A percentile compares a stretch with the other conserved stretches of the same genome.
Conservation (phyloP, 2,113 vertebrate species). For the Catharus bicknelli region DNA sequence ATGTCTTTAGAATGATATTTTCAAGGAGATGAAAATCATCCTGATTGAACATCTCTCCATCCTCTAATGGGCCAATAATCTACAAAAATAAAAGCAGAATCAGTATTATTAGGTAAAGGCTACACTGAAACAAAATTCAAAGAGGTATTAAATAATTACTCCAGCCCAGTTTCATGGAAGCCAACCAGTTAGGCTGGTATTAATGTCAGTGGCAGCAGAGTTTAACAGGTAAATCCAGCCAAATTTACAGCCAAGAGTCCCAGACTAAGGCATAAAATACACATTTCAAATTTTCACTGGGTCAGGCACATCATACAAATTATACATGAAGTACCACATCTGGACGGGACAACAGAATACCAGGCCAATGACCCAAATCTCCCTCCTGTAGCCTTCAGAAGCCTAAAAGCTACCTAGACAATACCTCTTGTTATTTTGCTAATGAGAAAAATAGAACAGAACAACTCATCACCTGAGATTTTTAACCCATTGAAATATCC, state of each 20-base stretch:
- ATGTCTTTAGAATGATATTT: constrained; percentile 94
- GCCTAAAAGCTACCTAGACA: background rate
- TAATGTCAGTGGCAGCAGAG: background rate
- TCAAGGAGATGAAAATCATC: constrained; percentile 96
- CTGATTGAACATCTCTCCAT: constrained; percentile 93
- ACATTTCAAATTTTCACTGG: background rate
- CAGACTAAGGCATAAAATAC: background rate
- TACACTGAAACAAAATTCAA: background rate
- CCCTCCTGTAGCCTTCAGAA: background rate
- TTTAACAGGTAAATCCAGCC: background rate
- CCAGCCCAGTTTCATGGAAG: background rate
- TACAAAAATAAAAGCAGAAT: constrained; percentile 37
- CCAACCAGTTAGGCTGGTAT: background rate
- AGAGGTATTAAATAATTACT: background rate
- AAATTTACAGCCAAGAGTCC: background rate
- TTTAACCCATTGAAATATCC: background rate
- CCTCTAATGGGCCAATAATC: constrained; percentile 92
- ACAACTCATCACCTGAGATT: background rate
- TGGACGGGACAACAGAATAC: background rate
- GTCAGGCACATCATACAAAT: background rate
- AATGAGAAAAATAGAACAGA: background rate
- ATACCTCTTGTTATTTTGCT: background rate
- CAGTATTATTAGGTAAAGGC: background rate
- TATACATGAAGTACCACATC: background rate
- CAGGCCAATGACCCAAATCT: background rate